These are phyloP conservation scores for Rugalucina vietnamica DNA, from an alignment of 2,888 invertebrate species.

Conservation along the genomic window DNA sequence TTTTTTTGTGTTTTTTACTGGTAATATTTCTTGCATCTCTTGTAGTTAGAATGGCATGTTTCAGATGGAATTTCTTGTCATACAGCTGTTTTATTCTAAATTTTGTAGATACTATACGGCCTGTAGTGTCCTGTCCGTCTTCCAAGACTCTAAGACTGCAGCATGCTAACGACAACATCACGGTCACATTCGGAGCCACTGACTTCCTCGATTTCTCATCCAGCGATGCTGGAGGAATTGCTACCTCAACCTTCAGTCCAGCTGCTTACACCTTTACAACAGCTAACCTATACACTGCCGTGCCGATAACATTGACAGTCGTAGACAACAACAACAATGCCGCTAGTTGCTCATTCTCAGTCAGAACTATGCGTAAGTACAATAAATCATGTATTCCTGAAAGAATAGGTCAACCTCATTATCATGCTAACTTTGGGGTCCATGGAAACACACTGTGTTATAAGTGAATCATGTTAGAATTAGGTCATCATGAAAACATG, in stretches of 20 bases:
- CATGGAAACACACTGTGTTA: no score
- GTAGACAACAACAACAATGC: not conserved
- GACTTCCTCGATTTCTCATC: not conserved
- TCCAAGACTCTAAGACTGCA: not conserved
- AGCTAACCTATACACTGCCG: not conserved
- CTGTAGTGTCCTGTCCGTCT: conserved; percentile 20
- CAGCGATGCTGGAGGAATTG: not conserved
- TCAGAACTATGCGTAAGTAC: not conserved
- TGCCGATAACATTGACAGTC: not conserved
- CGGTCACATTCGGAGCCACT: not conserved
- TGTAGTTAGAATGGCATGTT: no score
- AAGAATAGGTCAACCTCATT: no score
- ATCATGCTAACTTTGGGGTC: no score
- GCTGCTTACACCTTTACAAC: not conserved
- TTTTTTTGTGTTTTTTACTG: no score
- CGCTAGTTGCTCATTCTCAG: not conserved
- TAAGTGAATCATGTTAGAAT: no score
- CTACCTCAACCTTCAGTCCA: not conserved
- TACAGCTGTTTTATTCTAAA: no score
- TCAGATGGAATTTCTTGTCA: no score
- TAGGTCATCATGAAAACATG: no score
- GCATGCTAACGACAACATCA: no score
- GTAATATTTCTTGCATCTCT: no score
- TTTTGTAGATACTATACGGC: conserved; percentile 34
- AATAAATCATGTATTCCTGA: no score